Evolutionary conservation across 2,888 invertebrate species (phyloP).

Genomic region (Clivina fossor): DNA sequence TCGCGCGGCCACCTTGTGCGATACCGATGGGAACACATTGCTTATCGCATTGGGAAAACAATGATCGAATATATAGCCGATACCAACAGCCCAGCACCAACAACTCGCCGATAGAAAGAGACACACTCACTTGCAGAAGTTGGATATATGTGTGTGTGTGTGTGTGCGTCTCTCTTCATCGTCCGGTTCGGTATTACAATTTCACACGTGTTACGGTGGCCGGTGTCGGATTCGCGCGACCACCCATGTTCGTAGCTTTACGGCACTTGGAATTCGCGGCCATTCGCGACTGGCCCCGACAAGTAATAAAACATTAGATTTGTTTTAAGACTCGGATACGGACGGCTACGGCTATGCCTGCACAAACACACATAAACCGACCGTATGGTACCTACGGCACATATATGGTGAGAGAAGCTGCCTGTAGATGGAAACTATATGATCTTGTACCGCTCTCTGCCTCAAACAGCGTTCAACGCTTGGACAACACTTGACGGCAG

Average conservation of each 20-base stretch:
- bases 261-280: conserved; percentile 16
- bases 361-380: too few species aligned
- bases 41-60: conserved; percentile 20
- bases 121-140: not conserved
- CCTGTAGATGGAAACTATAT: too few species aligned
- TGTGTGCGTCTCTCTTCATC: not conserved
- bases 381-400: too few species aligned
- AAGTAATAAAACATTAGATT: conserved; percentile 29
- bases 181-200: conserved; percentile 24
- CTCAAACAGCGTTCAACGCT: too few species aligned
- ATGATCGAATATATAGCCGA: too few species aligned
- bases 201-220: conserved; percentile 27
- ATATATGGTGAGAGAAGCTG: too few species aligned
- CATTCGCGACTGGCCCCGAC: conserved; percentile 15
- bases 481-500: conserved; percentile 16
- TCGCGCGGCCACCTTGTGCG: conserved; percentile 22
- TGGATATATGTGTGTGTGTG: not conserved
- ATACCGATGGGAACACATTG: conserved; percentile 4
- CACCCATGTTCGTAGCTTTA: conserved; percentile 17
- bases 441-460: too few species aligned
- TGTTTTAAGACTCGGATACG: conserved; percentile 15
- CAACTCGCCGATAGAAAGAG: too few species aligned
- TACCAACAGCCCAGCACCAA: too few species aligned
- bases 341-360: too few species aligned
- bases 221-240: conserved; percentile 28